Percentiles rank a stretch among this genome's conserved stretches.
Evolutionary conservation across 2,888 invertebrate genomes (phyloP).

Genomic region (Yponomeuta sedellus): DNA sequence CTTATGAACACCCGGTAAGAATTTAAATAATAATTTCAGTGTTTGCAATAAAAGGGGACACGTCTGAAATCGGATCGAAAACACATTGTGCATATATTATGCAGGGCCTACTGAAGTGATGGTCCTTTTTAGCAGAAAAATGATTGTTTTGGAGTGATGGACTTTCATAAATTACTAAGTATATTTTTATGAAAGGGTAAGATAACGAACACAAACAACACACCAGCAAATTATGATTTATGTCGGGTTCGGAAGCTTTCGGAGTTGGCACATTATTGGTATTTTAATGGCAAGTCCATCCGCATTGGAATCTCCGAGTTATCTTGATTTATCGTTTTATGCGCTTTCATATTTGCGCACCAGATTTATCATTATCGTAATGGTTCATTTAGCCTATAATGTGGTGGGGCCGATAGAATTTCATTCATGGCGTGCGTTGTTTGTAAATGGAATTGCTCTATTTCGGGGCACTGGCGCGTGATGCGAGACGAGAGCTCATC

Average conservation of each 20-base stretch:
- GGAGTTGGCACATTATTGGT: constrained; percentile 60
- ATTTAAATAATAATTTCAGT: too few species aligned
- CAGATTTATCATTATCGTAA: constrained; percentile 45
- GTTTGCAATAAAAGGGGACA: too few species aligned
- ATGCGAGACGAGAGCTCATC: constrained; percentile 29
- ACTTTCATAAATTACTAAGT: too few species aligned
- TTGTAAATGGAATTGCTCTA: constrained; percentile 60
- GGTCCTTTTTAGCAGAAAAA: too few species aligned
- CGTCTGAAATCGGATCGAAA: too few species aligned
- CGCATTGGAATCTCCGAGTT: constrained; percentile 55
- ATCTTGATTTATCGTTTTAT: constrained; percentile 61
- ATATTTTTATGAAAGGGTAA: too few species aligned
- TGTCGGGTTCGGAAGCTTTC: constrained; percentile 43
- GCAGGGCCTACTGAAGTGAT: too few species aligned
- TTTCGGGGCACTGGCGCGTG: constrained; percentile 56
- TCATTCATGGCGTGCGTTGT: constrained; percentile 57
- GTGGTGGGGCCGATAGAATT: constrained; percentile 47
- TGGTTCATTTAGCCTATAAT: constrained; percentile 53
- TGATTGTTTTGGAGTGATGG: too few species aligned
- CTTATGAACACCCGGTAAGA: too few species aligned
- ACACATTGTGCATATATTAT: too few species aligned
- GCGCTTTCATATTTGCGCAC: constrained; percentile 44
- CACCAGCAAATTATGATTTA: constrained; percentile 38
- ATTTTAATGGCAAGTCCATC: constrained; percentile 63
- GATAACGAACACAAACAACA: constrained; percentile 26